phyloP scores from a whole-genome alignment of 2,797 vertebrate species.

The Centroberyx gerrardi region DNA sequence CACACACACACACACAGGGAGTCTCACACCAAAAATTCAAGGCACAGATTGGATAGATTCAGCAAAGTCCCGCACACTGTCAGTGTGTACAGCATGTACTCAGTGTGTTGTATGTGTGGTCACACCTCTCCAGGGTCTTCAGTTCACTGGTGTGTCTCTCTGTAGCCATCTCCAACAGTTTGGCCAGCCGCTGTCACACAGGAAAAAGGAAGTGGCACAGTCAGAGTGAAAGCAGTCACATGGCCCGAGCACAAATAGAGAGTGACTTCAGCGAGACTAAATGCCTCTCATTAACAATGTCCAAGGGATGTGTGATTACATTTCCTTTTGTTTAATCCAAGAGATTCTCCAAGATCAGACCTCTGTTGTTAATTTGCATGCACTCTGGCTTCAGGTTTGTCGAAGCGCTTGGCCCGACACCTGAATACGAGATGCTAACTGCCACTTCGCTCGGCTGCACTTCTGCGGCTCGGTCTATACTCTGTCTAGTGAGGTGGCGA shows the following conservation, averaged over 20 bases:
- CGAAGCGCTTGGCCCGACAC: background rate
- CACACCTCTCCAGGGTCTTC: conserved; percentile 90
- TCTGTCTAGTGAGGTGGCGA: conserved; percentile 16
- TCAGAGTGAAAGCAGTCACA: conserved; percentile 15
- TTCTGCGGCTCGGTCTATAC: background rate
- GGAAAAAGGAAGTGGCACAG: conserved; percentile 55
- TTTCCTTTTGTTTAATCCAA: background rate
- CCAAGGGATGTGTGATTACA: background rate
- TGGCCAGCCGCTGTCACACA: conserved; percentile 88
- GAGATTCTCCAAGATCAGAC: conserved; percentile 14
- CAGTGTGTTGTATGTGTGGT: conserved; percentile 58
- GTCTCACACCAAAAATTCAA: conserved; percentile 35
- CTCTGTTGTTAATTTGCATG: conserved; percentile 14
- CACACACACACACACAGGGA: conserved; percentile 21
- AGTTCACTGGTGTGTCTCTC: conserved; percentile 91
- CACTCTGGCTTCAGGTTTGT: conserved; percentile 15
- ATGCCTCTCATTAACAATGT: conserved; percentile 20
- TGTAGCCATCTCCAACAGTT: conserved; percentile 91
- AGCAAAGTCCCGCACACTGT: conserved; percentile 36
- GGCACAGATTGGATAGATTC: conserved; percentile 53
- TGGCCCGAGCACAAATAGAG: background rate
- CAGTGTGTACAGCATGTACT: conserved; percentile 50
- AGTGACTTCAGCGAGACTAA: background rate
- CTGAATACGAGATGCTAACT: background rate
- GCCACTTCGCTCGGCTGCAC: conserved; percentile 13